Percentiles rank a stretch among this genome's conserved stretches.
These are phyloP conservation scores for Echinometra lucunter DNA, from an alignment of 53 echinoderm and acorn worm species.

Conservation along the genomic window DNA sequence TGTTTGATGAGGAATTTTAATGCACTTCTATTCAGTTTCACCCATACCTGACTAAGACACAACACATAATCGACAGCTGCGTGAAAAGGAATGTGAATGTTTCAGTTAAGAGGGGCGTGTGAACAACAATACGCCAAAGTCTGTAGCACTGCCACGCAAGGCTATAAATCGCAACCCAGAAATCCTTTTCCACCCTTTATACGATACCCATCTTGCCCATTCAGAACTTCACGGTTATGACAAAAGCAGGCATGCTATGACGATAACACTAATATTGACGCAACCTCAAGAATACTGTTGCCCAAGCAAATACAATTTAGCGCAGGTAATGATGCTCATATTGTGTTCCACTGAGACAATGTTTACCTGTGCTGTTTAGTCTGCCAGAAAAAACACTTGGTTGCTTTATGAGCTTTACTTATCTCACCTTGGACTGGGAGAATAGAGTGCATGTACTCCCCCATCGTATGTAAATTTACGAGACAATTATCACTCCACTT, in stretches of 20 bases:
- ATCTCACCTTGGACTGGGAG: conserved; percentile 30
- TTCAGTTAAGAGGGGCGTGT: conserved; percentile 4
- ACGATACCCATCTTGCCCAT: neutral
- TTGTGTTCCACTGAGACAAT: neutral
- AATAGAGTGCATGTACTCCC: neutral
- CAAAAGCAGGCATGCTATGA: conserved; percentile 28
- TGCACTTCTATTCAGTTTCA: conserved; percentile 25
- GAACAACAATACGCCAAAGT: neutral
- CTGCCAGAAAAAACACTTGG: conserved; percentile 54
- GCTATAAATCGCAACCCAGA: conserved; percentile 25
- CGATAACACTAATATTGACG: conserved; percentile 51
- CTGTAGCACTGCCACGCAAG: conserved; percentile 5
- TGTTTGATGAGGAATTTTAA: conserved; percentile 30
- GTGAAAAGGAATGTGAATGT: neutral
- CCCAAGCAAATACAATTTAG: conserved; percentile 47
- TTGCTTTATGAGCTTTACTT: conserved; percentile 34
- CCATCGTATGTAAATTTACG: conserved; percentile 32
- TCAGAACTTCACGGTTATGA: conserved; percentile 30
- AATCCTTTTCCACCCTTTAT: neutral
- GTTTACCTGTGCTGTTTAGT: conserved; percentile 56
- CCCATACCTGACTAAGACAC: neutral
- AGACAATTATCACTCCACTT: conserved; percentile 55
- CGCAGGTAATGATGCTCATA: conserved; percentile 37
- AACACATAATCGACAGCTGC: neutral
- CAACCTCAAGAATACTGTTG: conserved; percentile 5